Base-by-base conservation (phyloP, 2,113 vertebrate species). In the Sardina pilchardus region DNA sequence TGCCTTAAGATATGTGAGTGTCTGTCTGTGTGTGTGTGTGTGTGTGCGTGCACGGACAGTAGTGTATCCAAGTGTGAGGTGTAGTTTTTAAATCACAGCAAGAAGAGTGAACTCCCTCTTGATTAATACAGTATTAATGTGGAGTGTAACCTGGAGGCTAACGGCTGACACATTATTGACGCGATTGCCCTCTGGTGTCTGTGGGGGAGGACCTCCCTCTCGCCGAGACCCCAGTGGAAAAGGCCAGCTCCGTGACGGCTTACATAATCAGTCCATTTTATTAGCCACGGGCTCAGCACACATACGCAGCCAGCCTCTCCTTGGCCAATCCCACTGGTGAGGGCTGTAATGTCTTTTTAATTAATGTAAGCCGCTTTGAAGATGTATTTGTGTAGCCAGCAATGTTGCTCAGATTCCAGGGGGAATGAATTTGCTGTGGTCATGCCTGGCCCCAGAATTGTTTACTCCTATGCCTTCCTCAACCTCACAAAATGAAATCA, bases 311-410 rank as follows among this genome's bases (percentile, higher is more conserved):
- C 45, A 26, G 89, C 80, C 81, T 78, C 86, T 87, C 86, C 50
- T 81, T 82, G 84, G 83, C 78, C 75, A 34, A 53, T 30, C 81
- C 81, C 36, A 83, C 89, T 86, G 87, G 88, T 67, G 17, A 83
- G 84, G 86, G 90, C 83, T 84, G 82, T 88, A 89, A 90, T 89
- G 87, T 90, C 81, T 87, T 91, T 92, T 88, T 89, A 90, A 92
- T 93, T 92, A 89, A 90, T 88, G 89, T 84, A 84, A 87, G 82
- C 84, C 19, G 83, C 86, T 89, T 89, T 88, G 87, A 89, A 88
- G 85, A 89, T 85, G 80, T 86, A 85, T 85, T 83, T 84, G 87
- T 89, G 89, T 88, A 89, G 90, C 86, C 48, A 83, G 47, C 19
- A 44, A 67, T 84, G 83, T 88, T 78, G 71, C 71, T 17, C 71